These are phyloP conservation scores for Dasypogon diadema DNA, from an alignment of 2,888 invertebrate species.

Conservation along the genomic window DNA sequence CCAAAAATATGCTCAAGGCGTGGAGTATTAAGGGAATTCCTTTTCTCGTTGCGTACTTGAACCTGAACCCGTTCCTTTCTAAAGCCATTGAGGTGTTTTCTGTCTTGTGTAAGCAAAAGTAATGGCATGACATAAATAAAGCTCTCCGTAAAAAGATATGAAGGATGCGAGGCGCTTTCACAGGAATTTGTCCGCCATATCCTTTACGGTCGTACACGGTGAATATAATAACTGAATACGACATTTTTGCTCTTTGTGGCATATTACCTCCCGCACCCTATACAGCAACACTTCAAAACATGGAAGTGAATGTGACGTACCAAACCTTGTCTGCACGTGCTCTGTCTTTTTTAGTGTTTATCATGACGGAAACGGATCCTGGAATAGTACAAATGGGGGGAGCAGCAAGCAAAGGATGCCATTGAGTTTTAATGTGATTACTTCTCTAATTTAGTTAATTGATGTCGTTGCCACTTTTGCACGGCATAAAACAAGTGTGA, in stretches of 20 bases:
- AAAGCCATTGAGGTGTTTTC: constrained; percentile 7
- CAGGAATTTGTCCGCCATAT: constrained; percentile 27
- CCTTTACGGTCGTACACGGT: constrained; percentile 24
- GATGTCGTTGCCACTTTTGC: neutral
- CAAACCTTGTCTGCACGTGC: neutral
- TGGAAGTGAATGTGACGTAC: neutral
- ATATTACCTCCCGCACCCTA: neutral
- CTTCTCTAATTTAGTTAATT: constrained; percentile 24
- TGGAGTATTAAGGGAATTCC: constrained; percentile 8
- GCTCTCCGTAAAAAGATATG: constrained; percentile 12
- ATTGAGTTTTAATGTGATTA: constrained; percentile 32
- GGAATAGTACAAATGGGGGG: neutral
- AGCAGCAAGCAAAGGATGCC: neutral
- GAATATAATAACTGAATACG: constrained; percentile 26
- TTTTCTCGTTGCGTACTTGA: constrained; percentile 1
- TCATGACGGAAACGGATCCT: neutral
- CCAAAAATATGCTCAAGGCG: constrained; percentile 29
- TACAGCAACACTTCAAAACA: neutral
- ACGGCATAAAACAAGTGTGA: neutral
- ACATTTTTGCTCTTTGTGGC: constrained; percentile 5
- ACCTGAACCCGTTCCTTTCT: neutral
- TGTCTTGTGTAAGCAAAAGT: constrained; percentile 31
- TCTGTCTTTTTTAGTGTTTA: neutral
- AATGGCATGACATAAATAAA: constrained; percentile 39
- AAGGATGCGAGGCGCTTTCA: constrained; percentile 24